phyloP scores from a whole-genome alignment of 2,797 vertebrate genomes.

The Oryzias sinensis region DNA sequence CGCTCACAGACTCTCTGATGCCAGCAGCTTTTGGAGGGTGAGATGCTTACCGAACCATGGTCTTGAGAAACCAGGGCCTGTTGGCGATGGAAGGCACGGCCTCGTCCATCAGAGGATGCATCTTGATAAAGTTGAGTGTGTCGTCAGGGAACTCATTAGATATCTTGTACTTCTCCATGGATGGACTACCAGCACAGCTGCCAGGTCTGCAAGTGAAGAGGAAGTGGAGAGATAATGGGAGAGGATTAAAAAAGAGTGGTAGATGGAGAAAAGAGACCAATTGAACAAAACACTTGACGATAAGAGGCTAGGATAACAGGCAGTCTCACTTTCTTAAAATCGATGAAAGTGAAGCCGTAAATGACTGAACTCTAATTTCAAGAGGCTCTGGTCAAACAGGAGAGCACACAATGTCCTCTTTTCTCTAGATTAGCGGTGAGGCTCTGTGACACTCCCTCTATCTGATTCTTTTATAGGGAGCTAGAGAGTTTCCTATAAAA shows the following conservation, averaged over 20 bases:
- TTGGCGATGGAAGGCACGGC: constrained; percentile 92
- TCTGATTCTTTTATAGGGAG: constrained; percentile 63
- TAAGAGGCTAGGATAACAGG: constrained; percentile 18
- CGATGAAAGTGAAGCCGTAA: constrained; percentile 41
- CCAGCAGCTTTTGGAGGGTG: constrained; percentile 28
- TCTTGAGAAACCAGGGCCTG: constrained; percentile 96
- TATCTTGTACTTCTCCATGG: constrained; percentile 87
- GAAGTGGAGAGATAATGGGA: constrained; percentile 1
- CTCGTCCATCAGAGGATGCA: constrained; percentile 97
- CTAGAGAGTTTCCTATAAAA: constrained; percentile 64
- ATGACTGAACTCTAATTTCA: constrained; percentile 37
- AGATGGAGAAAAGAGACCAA: constrained; percentile 16
- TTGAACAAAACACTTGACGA: constrained; percentile 24
- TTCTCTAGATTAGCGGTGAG: constrained; percentile 25
- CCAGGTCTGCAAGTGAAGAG: constrained; percentile 82
- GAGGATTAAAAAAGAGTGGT: constrained; percentile 2
- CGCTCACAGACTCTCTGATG: constrained; percentile 37
- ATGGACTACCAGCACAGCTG: constrained; percentile 86
- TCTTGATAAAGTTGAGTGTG: constrained; percentile 98
- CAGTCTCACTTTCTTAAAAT: constrained; percentile 52
- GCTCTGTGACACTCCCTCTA: constrained; percentile 48
- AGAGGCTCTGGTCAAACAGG: constrained; percentile 33
- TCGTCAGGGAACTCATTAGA: constrained; percentile 98
- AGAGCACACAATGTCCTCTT: constrained; percentile 42
- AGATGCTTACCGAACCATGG: constrained; percentile 93